Percentiles rank a stretch among this genome's conserved stretches.
phyloP scores from a whole-genome alignment of 2,888 invertebrate genomes.

The Heliconius charithonia region DNA sequence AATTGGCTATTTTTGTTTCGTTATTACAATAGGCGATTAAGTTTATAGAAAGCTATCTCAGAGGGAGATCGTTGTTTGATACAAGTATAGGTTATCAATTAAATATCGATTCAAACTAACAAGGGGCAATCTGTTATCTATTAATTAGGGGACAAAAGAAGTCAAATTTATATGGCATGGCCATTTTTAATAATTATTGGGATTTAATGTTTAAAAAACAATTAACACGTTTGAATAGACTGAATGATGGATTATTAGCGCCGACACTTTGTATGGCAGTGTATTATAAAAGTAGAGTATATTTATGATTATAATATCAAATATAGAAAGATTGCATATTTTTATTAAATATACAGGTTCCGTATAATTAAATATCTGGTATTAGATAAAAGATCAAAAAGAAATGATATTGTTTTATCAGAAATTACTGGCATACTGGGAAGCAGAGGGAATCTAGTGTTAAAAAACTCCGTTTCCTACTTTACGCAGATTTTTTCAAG shows the following conservation, averaged over 20 bases:
- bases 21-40: conserved; percentile 81
- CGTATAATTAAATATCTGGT: too few species aligned
- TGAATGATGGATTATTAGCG: background rate
- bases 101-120: conserved; percentile 76
- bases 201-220: conserved; percentile 22
- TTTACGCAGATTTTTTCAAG: background rate
- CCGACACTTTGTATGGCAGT: background rate
- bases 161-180: conserved; percentile 55
- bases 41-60: conserved; percentile 75
- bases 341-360: too few species aligned
- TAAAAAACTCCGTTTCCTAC: background rate
- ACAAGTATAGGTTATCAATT: conserved; percentile 76
- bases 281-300: background rate
- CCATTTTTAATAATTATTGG: conserved; percentile 39
- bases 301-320: background rate
- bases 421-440: too few species aligned
- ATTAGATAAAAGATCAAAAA: too few species aligned
- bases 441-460: background rate
- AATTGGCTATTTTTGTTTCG: conserved; percentile 71
- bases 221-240: conserved; percentile 22
- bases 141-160: conserved; percentile 70
- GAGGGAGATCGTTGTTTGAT: conserved; percentile 75
- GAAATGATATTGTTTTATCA: too few species aligned
- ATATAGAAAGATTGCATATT: too few species aligned
- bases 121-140: conserved; percentile 81